Evolutionary conservation across 30 jellyfish, hydroid and myxozoan genomes (phyloP).

Genomic region (Pseudorhiza aurosa): DNA sequence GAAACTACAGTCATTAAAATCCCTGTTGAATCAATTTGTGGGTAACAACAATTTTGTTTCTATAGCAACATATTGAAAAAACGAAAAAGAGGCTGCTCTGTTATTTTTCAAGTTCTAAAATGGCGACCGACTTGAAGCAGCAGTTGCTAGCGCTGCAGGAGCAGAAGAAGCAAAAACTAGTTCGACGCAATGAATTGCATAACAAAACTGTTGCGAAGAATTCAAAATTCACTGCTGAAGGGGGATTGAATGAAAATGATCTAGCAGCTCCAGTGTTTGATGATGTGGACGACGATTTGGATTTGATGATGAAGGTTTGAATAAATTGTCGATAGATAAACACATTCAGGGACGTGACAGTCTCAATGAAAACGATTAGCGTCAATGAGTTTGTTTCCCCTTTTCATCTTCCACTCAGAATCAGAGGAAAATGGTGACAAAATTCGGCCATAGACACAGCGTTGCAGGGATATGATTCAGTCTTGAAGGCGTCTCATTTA

Average conservation of each 20-base stretch:
- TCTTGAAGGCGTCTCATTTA: not conserved
- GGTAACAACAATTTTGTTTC: not conserved
- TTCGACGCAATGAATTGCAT: conserved; percentile 21
- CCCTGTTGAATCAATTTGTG: too few relatives aligned
- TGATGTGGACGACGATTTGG: conserved; percentile 37
- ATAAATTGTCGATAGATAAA: not conserved
- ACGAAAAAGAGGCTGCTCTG: conserved; percentile 20
- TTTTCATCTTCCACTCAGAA: too few relatives aligned
- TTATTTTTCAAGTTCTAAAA: conserved; percentile 6
- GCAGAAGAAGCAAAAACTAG: conserved; percentile 55
- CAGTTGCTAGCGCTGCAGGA: conserved; percentile 63
- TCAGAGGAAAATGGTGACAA: too few relatives aligned
- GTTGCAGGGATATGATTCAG: too few relatives aligned
- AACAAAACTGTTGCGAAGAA: not conserved
- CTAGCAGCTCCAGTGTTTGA: conserved; percentile 3
- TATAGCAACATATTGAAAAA: not conserved
- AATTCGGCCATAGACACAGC: too few relatives aligned
- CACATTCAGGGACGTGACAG: not conserved
- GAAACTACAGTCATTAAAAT: too few relatives aligned
- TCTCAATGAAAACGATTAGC: too few relatives aligned
- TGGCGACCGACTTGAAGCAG: conserved; percentile 57
- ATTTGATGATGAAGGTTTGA: conserved; percentile 14
- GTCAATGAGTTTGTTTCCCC: too few relatives aligned
- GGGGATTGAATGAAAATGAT: too few relatives aligned
- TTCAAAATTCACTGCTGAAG: too few relatives aligned